phyloP scores from a whole-genome alignment of 2,113 vertebrate species.

The Oncorhynchus mykiss region DNA sequence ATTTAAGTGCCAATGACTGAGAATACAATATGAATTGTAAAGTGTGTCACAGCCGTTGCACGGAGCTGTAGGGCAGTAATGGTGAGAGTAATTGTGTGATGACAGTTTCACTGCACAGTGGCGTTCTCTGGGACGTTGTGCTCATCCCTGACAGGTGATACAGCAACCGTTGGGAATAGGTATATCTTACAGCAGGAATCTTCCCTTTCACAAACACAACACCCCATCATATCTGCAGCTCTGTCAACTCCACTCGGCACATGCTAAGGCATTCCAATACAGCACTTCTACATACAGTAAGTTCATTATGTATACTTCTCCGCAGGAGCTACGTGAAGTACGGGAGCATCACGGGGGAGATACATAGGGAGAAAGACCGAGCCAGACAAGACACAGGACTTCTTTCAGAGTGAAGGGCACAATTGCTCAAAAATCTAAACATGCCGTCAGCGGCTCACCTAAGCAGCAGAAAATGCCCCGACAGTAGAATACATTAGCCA shows the following conservation, averaged over 20 bases:
- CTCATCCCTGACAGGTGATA: conserved; percentile 73
- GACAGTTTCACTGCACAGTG: conserved; percentile 74
- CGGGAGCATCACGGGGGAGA: conserved; percentile 56
- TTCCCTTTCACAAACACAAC: conserved; percentile 62
- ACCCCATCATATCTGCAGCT: conserved; percentile 61
- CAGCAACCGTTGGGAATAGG: conserved; percentile 60
- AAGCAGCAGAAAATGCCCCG: conserved; percentile 85
- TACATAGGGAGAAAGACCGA: conserved; percentile 50
- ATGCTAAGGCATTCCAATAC: conserved; percentile 44
- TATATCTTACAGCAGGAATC: conserved; percentile 59
- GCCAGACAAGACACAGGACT: conserved; percentile 14
- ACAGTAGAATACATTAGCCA: conserved; percentile 96
- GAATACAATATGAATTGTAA: conserved; percentile 74
- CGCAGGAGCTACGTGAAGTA: conserved; percentile 55
- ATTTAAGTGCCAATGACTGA: conserved; percentile 73
- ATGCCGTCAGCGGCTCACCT: conserved; percentile 84
- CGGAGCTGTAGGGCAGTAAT: conserved; percentile 70
- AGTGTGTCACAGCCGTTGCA: conserved; percentile 70
- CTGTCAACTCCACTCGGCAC: conserved; percentile 56
- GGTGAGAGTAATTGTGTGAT: conserved; percentile 79
- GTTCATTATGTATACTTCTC: conserved; percentile 65
- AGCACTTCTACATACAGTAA: conserved; percentile 51
- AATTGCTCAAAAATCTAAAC: conserved; percentile 88
- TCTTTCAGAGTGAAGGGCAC: conserved; percentile 68
- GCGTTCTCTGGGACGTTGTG: conserved; percentile 74